These are phyloP conservation scores for Cremastinae sp. DNA, from an alignment of 2,888 invertebrate genomes.

Conservation along the genomic window DNA sequence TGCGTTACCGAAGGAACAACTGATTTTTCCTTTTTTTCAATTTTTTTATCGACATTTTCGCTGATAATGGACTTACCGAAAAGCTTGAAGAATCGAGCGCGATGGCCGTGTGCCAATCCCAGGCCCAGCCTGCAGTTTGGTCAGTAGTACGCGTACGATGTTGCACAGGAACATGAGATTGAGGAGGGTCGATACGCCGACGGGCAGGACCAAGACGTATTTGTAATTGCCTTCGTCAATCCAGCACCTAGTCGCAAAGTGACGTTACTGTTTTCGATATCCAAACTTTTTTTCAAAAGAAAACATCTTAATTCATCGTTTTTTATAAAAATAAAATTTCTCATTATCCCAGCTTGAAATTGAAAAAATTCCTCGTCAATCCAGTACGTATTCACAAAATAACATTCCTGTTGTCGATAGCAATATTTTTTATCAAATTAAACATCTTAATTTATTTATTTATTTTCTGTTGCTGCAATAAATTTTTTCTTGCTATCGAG, in stretches of 20 bases:
- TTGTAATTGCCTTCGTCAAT: conserved; percentile 87
- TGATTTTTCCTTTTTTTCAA: background rate
- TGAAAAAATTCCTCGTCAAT: too few species aligned
- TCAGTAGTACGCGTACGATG: conserved; percentile 92
- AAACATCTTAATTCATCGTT: too few species aligned
- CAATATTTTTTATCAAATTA: too few species aligned
- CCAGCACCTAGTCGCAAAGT: conserved; percentile 85
- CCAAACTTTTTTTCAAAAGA: background rate
- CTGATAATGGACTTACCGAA: conserved; percentile 81
- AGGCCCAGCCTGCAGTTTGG: conserved; percentile 89
- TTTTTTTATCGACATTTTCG: background rate
- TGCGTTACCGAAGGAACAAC: too few species aligned
- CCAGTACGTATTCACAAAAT: too few species aligned
- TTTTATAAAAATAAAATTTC: too few species aligned
- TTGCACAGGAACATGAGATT: conserved; percentile 94
- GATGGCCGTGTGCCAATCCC: conserved; percentile 84
- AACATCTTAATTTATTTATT: too few species aligned
- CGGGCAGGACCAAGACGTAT: conserved; percentile 88
- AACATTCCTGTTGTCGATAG: too few species aligned
- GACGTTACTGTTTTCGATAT: conserved; percentile 7
- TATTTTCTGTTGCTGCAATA: too few species aligned
- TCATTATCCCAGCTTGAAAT: too few species aligned
- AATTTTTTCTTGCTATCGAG: too few species aligned
- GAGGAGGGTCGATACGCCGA: conserved; percentile 89
- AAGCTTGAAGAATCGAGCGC: conserved; percentile 88